Base-by-base conservation (phyloP, 2,113 vertebrate genomes). In the Brienomyrus longianalis region DNA sequence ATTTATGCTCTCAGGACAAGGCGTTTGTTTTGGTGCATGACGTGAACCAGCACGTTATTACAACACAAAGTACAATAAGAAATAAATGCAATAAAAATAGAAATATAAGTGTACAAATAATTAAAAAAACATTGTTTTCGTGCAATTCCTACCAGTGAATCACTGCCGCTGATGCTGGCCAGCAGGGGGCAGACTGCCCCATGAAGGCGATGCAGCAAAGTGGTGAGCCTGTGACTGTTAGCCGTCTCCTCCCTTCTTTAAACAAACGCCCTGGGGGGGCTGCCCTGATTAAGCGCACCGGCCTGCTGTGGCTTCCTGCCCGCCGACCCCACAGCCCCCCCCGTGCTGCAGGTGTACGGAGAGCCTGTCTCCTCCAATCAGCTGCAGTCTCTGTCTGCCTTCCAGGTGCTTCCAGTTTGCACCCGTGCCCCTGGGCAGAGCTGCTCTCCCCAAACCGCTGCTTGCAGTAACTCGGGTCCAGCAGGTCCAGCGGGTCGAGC, bases 341-440 rank as follows among this genome's bases (percentile, higher is more conserved):
- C 43, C 15, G 6, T 43, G 52, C 27, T 74, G 84, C 89, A 90
- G 89, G 89, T 90, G 89, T 51, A 62, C n/a, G 27, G 50, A 66
- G 27, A 21, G 54, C 47, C 47, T 52, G 62, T 87, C 59, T 19
- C 48, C 89, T 77, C 62, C n/a, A 90, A 39, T 87, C 84, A 52
- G 31, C 10, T 48, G 87, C 48, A 83, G 86, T n/a, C 48, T 50
- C 47, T 15, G 27, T 45, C 31, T 90, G 1, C 43, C 59, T 74
- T 4, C 85, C 85, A 87, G 89, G 85, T 87, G 85, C 48, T 80
- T 70, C 45, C 54, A 48, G 39, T 74, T 86, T 59, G 9, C 45
- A 74, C 88, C 47, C 77, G 5, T 35, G 59, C 54, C 52, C 50
- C 21, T 15, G 35, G 89, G 89, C 89, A 45, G 47, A 35, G 48